Percentiles rank a stretch among this genome's conserved stretches.
Evolutionary conservation across 2,797 vertebrate species (phyloP).

Genomic region (Acrossocheilus fasciatus): DNA sequence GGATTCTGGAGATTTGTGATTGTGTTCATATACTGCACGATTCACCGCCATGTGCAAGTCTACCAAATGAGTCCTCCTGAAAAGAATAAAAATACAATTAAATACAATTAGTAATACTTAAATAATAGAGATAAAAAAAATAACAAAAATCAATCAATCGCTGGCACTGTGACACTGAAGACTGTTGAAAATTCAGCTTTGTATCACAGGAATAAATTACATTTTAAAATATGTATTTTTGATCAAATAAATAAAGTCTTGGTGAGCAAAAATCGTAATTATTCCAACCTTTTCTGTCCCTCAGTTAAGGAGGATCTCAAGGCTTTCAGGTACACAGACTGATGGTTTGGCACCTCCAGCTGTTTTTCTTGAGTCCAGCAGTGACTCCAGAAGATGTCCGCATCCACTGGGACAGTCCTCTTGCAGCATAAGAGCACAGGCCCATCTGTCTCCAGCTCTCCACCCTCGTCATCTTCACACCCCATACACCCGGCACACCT

Average conservation of each 20-base stretch:
- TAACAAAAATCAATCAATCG: no score
- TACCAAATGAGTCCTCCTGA: constrained; percentile 81
- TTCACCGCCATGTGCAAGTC: constrained; percentile 86
- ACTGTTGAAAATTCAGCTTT: not conserved
- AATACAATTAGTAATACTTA: not conserved
- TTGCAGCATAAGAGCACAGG: not conserved
- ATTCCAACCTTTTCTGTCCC: constrained; percentile 66
- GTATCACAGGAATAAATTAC: not conserved
- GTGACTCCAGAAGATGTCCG: constrained; percentile 93
- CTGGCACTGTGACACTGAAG: not conserved
- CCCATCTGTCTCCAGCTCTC: constrained; percentile 81
- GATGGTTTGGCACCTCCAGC: constrained; percentile 67
- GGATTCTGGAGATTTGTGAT: constrained; percentile 70
- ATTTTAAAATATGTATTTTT: no score
- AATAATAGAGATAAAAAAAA: not conserved
- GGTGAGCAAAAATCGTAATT: not conserved
- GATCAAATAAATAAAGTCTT: not conserved
- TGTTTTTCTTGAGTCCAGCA: constrained; percentile 78
- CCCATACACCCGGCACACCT: not conserved
- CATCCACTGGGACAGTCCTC: constrained; percentile 78
- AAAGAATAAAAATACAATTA: constrained; percentile 49
- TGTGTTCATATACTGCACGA: constrained; percentile 78
- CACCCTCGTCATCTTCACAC: constrained; percentile 42
- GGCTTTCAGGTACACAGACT: constrained; percentile 82
- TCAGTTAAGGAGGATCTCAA: constrained; percentile 78